A percentile compares a stretch with the other conserved stretches of the same genome.
These are phyloP conservation scores for Ispidina lecontei DNA, from an alignment of 2,797 vertebrate genomes.

Conservation along the genomic window DNA sequence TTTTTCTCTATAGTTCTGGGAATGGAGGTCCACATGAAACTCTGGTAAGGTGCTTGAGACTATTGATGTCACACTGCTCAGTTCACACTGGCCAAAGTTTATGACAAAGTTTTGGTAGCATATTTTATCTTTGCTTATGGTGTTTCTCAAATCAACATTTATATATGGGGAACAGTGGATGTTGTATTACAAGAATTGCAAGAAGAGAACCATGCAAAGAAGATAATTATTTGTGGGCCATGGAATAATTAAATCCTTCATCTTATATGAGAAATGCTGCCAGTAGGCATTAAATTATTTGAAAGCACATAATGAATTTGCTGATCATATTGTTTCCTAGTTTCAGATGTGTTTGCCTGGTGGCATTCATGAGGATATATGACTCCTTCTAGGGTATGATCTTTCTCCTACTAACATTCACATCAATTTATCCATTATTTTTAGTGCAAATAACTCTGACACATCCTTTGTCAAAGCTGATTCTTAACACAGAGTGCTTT, in stretches of 20 bases:
- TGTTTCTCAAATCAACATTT: neutral
- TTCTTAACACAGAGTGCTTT: neutral
- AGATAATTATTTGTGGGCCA: neutral
- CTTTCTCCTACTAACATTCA: neutral
- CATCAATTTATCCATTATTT: neutral
- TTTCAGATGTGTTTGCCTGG: neutral
- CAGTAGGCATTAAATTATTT: neutral
- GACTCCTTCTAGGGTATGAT: neutral
- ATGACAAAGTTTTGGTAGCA: neutral
- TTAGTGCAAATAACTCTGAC: neutral
- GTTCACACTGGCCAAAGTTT: neutral
- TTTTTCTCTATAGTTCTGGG: neutral
- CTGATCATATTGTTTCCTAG: neutral
- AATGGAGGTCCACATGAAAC: neutral
- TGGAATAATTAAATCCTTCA: neutral
- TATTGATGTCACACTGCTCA: neutral
- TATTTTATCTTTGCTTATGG: neutral
- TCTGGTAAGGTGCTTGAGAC: neutral
- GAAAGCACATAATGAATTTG: neutral
- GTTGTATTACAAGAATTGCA: neutral
- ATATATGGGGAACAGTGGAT: rapidly evolving
- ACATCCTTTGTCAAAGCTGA: neutral
- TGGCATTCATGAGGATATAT: neutral
- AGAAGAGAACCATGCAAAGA: neutral
- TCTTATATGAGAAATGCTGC: neutral